Evolutionary conservation across 2,888 invertebrate species (phyloP).

Genomic region (Lomographa bimaculata): DNA sequence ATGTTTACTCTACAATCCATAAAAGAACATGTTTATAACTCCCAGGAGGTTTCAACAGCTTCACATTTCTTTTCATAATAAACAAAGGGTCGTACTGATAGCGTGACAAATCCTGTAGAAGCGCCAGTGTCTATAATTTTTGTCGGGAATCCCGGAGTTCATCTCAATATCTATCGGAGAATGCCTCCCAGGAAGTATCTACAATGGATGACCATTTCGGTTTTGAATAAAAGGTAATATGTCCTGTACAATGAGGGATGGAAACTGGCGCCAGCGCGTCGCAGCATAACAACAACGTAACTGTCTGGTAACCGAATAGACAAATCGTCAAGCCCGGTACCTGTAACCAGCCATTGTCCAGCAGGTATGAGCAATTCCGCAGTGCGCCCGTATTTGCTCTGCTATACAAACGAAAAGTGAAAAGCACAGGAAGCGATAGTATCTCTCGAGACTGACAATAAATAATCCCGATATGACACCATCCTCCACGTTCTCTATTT

Average conservation of each 20-base stretch:
- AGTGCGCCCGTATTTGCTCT: conserved; percentile 45
- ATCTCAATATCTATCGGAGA: conserved; percentile 36
- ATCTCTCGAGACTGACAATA: conserved; percentile 52
- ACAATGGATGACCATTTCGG: conserved; percentile 45
- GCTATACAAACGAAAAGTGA: conserved; percentile 52
- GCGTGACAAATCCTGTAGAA: conserved; percentile 36
- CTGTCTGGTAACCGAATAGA: conserved; percentile 55
- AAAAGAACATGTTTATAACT: conserved; percentile 19
- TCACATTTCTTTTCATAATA: conserved; percentile 19
- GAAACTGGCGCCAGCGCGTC: conserved; percentile 72
- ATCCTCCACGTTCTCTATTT: conserved; percentile 49
- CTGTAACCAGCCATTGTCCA: conserved; percentile 50
- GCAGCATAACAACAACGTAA: conserved; percentile 59
- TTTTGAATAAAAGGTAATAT: conserved; percentile 46
- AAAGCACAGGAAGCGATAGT: conserved; percentile 67
- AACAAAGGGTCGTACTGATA: conserved; percentile 26
- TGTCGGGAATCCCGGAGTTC: conserved; percentile 35
- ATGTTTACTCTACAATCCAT: conserved; percentile 16
- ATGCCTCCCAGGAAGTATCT: conserved; percentile 47
- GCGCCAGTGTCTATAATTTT: conserved; percentile 47
- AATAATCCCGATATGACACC: conserved; percentile 59
- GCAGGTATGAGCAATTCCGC: conserved; percentile 49
- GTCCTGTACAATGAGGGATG: conserved; percentile 52
- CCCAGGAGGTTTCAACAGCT: conserved; percentile 23
- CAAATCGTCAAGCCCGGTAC: conserved; percentile 55